phyloP scores from a whole-genome alignment of 2,888 invertebrate species.

The Tinea trinotella region DNA sequence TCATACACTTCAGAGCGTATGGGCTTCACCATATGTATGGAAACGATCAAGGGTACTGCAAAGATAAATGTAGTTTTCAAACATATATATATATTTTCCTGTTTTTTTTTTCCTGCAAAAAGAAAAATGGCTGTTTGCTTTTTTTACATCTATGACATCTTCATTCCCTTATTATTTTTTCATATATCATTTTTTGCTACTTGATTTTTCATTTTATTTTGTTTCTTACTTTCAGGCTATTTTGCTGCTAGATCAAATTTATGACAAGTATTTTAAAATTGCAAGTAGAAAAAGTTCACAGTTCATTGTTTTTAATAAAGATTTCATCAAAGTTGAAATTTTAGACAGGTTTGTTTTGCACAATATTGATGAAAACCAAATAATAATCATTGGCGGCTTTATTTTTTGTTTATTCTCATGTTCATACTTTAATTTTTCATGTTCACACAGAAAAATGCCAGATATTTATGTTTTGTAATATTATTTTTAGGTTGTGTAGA shows the following conservation, averaged over 20 bases:
- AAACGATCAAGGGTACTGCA: no score
- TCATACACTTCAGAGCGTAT: not conserved
- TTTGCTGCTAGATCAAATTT: conserved; percentile 78
- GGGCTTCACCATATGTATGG: not conserved
- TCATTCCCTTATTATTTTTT: conserved; percentile 24
- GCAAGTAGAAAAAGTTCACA: conserved; percentile 57
- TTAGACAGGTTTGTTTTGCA: conserved; percentile 70
- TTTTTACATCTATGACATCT: conserved; percentile 2
- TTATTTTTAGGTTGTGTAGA: conserved; percentile 63
- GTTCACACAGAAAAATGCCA: no score
- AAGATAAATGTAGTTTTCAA: no score
- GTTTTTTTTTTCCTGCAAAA: no score
- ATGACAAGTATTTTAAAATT: conserved; percentile 67
- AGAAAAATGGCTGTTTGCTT: no score
- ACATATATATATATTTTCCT: no score
- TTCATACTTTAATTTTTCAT: no score
- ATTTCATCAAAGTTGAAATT: conserved; percentile 82
- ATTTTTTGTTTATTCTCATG: no score
- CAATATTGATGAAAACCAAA: not conserved
- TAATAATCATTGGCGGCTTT: not conserved
- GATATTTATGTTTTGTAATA: no score
- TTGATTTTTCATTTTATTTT: conserved; percentile 62
- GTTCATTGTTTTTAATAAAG: conserved; percentile 75
- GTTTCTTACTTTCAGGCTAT: conserved; percentile 70
- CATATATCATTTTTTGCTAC: conserved; percentile 12